These are phyloP conservation scores for Aurelia sp. DNA, from an alignment of 30 jellyfish, hydroid and myxozoan genomes.

Conservation along the genomic window DNA sequence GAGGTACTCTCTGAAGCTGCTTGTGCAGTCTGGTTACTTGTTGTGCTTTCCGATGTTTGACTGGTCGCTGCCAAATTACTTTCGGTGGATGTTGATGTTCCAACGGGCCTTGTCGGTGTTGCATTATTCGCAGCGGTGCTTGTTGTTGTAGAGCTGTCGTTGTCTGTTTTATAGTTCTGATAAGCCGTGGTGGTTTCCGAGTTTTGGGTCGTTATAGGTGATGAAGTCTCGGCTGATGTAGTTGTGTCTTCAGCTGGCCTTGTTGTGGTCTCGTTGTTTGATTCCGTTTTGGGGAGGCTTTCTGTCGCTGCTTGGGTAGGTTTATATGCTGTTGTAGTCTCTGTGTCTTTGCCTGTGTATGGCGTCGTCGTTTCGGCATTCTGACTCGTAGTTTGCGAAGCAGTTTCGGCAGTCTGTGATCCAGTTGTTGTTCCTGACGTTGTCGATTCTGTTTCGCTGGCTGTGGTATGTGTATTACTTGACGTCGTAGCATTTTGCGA, in stretches of 20 bases:
- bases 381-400: background rate
- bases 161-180: background rate
- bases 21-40: no score
- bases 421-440: slow-evolving; percentile 19
- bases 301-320: no score
- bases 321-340: background rate
- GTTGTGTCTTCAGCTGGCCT: slow-evolving; percentile 3
- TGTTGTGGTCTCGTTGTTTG: background rate
- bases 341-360: background rate
- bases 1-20: no score
- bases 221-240: background rate
- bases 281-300: background rate
- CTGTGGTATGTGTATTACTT: slow-evolving; percentile 1
- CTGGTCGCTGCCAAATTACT: no score
- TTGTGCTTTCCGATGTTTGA: no score
- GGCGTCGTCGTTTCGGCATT: slow-evolving; percentile 1
- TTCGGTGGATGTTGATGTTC: background rate
- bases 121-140: background rate
- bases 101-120: background rate
- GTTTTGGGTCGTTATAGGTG: background rate
- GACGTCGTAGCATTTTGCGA: slow-evolving; percentile 2
- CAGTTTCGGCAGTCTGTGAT: background rate
- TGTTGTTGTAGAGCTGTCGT: background rate
- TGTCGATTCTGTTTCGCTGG: background rate
- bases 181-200: background rate